Evolutionary conservation across 2,113 vertebrate genomes (phyloP).

Genomic region (Gymnocephalus cernua): DNA sequence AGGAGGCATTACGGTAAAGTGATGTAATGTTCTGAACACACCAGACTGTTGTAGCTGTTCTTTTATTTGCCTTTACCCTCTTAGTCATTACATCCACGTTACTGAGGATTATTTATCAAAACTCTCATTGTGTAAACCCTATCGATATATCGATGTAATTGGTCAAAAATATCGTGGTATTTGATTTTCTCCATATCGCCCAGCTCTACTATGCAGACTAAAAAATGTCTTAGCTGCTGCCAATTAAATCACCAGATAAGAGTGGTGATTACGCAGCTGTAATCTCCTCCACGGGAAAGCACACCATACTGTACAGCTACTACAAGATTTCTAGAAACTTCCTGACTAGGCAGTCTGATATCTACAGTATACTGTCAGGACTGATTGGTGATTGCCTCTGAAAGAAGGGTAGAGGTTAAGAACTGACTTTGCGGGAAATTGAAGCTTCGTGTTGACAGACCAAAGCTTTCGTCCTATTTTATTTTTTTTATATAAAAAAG

Average conservation of each 20-base stretch:
- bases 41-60: too few relatives aligned
- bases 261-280: background rate
- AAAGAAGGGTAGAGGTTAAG: slow-evolving; percentile 24
- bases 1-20: too few relatives aligned
- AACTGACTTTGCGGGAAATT: background rate
- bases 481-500: too few relatives aligned
- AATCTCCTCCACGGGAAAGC: background rate
- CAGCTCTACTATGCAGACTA: too few relatives aligned
- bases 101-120: too few relatives aligned
- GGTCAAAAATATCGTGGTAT: too few relatives aligned
- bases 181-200: too few relatives aligned
- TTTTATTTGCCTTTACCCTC: too few relatives aligned
- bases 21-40: too few relatives aligned
- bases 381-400: background rate
- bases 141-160: too few relatives aligned
- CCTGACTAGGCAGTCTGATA: background rate
- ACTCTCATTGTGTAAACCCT: too few relatives aligned
- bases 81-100: too few relatives aligned
- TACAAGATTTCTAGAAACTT: background rate
- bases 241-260: background rate
- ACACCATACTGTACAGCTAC: background rate
- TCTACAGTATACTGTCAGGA: slow-evolving; percentile 17
- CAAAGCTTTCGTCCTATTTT: background rate
- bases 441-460: background rate
- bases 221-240: background rate